phyloP scores from a whole-genome alignment of 2,113 vertebrate species.

The Micromys minutus region DNA sequence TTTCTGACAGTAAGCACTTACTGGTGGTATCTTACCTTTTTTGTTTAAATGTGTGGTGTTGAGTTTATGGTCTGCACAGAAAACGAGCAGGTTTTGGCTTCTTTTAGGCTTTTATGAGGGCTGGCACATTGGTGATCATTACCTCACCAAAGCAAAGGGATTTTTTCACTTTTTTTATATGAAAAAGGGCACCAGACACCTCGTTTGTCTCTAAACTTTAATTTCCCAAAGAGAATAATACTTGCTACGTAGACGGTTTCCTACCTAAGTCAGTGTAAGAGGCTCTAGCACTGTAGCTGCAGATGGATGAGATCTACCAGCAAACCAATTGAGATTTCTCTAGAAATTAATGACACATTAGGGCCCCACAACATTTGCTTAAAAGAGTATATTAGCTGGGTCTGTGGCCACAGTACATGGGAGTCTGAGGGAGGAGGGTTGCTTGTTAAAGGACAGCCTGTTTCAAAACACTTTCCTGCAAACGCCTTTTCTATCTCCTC shows the following conservation, averaged over 20 bases:
- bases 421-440: not conserved
- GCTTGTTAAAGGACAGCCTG: not conserved
- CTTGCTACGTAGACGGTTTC: not conserved
- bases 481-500: no score
- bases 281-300: not conserved
- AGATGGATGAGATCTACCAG: not conserved
- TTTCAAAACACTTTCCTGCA: not conserved
- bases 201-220: not conserved
- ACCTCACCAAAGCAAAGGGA: not conserved
- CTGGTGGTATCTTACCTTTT: not conserved
- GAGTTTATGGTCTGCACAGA: not conserved
- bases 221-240: not conserved
- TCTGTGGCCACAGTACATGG: not conserved
- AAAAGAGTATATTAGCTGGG: not conserved
- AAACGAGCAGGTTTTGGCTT: not conserved
- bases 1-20: not conserved
- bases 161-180: not conserved
- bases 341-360: not conserved
- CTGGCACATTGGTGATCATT: not conserved
- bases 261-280: not conserved
- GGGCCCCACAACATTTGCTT: not conserved
- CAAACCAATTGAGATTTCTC: not conserved
- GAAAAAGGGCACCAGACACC: not conserved
- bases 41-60: not conserved
- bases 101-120: not conserved